Evolutionary conservation across 2,888 invertebrate species (phyloP).

Genomic region (Tipula vernalis): DNA sequence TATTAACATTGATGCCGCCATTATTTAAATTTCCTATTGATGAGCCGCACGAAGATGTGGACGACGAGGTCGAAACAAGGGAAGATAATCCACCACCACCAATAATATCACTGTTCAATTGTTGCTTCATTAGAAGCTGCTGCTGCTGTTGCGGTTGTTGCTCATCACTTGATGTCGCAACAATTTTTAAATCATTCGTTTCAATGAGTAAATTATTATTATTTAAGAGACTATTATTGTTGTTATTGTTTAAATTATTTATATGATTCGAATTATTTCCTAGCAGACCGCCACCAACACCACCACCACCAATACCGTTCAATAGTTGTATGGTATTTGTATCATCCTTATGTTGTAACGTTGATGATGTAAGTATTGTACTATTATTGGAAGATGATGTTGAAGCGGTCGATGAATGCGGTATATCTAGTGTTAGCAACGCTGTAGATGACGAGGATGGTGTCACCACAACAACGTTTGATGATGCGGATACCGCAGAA

Average conservation of each 20-base stretch:
- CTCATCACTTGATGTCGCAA: slow-evolving; percentile 1
- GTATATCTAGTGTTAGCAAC: slow-evolving; percentile 9
- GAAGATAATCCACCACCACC: neutral
- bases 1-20: neutral
- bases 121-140: slow-evolving; percentile 11
- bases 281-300: slow-evolving; percentile 5
- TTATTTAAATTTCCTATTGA: slow-evolving; percentile 6
- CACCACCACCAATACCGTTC: slow-evolving; percentile 7
- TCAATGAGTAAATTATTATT: slow-evolving; percentile 10
- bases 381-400: slow-evolving; percentile 10
- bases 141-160: slow-evolving; percentile 10
- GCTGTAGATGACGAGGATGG: neutral
- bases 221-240: slow-evolving; percentile 6
- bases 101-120: neutral
- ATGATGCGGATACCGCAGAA: slow-evolving; percentile 16
- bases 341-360: neutral
- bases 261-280: neutral
- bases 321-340: neutral
- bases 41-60: slow-evolving; percentile 14
- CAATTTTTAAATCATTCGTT: neutral
- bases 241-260: slow-evolving; percentile 9
- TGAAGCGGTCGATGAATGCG: slow-evolving; percentile 13
- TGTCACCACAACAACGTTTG: slow-evolving; percentile 14
- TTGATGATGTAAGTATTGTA: neutral
- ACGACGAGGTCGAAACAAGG: slow-evolving; percentile 12